These are phyloP conservation scores for Baronia brevicornis DNA, from an alignment of 2,888 invertebrate genomes.

Conservation along the genomic window DNA sequence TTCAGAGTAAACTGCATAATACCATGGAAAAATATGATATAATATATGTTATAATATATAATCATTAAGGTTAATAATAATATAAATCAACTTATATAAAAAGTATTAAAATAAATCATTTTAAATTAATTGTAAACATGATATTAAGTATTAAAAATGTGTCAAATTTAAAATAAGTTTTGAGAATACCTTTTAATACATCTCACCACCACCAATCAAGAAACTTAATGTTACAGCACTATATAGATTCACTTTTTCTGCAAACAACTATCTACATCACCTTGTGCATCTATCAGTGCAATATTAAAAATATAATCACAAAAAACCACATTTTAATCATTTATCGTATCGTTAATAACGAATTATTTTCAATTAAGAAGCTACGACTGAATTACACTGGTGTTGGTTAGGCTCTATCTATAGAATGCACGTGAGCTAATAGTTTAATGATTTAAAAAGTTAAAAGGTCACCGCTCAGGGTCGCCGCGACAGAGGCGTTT, in stretches of 20 bases:
- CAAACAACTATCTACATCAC: slow-evolving; percentile 50
- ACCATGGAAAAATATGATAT: too few species aligned
- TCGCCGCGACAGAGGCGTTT: slow-evolving; percentile 35
- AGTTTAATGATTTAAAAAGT: slow-evolving; percentile 26
- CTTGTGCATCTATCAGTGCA: slow-evolving; percentile 24
- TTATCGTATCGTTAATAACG: slow-evolving; percentile 7
- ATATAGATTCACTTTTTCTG: slow-evolving; percentile 49
- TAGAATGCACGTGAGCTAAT: slow-evolving; percentile 20
- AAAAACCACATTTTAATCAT: not conserved
- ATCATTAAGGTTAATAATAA: too few species aligned
- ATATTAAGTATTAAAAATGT: too few species aligned
- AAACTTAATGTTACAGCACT: slow-evolving; percentile 46
- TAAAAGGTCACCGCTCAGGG: slow-evolving; percentile 30
- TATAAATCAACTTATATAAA: too few species aligned
- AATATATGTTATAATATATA: too few species aligned
- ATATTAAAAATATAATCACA: slow-evolving; percentile 22
- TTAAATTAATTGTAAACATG: too few species aligned
- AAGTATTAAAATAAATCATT: slow-evolving; percentile 12
- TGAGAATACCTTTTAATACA: slow-evolving; percentile 37
- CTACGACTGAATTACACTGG: slow-evolving; percentile 1
- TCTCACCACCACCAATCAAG: slow-evolving; percentile 50
- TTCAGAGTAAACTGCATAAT: too few species aligned
- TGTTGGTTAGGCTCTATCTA: slow-evolving; percentile 6
- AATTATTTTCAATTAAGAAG: slow-evolving; percentile 13
- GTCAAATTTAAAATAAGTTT: too few species aligned